Base-by-base conservation (phyloP, 1,140 invertebrate genomes). In the Zophobas morio region DNA sequence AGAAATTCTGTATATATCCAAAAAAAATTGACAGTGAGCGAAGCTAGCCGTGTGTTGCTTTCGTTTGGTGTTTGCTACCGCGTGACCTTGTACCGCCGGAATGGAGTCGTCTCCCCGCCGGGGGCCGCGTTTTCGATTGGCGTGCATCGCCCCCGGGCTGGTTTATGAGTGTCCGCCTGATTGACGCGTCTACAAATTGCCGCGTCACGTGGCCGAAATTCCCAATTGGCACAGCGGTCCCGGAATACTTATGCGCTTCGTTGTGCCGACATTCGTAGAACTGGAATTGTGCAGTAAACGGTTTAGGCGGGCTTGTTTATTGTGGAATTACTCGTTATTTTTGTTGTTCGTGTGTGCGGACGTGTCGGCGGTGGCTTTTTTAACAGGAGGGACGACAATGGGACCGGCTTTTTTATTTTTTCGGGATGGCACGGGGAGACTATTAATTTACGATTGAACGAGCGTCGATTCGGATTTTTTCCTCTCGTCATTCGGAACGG, bases 131-230 rank as follows among this genome's bases (percentile, higher is more conserved):
- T 20, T 20, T 20, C 20, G 20, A 20, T 20, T 20, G 20, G 20
- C 20, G 20, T 20, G 32, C 56, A 39, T 39, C 39, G 39, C 20
- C 35, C 39, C 42, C 6, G 4, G 35, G 71, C 6, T 37, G 40
- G 51, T 73, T 57, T 73, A 73, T 73, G 71, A 73, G 54, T 57
- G 49, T 53, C 47, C 47, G 35, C 35, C 54, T 73, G 71, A 73
- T 73, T 73, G 71, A 73, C 71, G 54, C 54, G 51, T 73, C 71
- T 56, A 73, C 71, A 73, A 73, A 73, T 73, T 73, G 71, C 71
- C 39, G 49, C 71, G 71, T 57, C 71, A 53, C 71, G 71, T 51
- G 71, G 54, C 51, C 54, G 71, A 73, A 73, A 73, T 73, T 73
- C 71, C 71, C 71, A 73, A 57, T 73, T 73, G 71, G 60, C 60